Conservation (phyloP, 2,113 vertebrate species). For the Microcebus ravelobensis region DNA sequence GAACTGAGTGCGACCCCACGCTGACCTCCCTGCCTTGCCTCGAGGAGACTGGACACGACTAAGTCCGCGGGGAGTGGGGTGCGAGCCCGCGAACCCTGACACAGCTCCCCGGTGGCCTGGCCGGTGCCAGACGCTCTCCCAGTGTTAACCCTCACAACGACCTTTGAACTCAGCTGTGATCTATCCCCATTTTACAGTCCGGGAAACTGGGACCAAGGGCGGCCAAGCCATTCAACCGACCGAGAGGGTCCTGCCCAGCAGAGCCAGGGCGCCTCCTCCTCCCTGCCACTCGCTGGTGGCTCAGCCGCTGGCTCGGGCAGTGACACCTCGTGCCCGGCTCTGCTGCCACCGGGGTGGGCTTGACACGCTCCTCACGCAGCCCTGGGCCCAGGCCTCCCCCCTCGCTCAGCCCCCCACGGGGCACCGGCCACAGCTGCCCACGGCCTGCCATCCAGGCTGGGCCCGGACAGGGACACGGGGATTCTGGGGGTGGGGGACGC, state of each 20-base stretch:
- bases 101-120: too few species aligned
- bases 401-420: not conserved
- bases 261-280: not conserved
- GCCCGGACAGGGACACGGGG: too few species aligned
- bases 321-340: rapidly evolving
- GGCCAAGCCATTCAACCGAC: not conserved
- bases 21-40: not conserved
- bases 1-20: not conserved
- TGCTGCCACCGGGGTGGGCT: rapidly evolving
- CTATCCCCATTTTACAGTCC: not conserved
- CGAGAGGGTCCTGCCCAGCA: too few species aligned
- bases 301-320: rapidly evolving
- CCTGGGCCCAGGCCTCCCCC: not conserved
- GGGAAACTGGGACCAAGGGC: not conserved
- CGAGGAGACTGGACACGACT: rapidly evolving
- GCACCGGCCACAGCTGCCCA: too few species aligned
- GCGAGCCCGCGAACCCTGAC: rapidly evolving
- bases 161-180: rapidly evolving
- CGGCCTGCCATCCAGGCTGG: too few species aligned
- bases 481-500: too few species aligned
- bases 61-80: rapidly evolving
- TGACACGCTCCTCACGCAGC: rapidly evolving
- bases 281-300: not conserved
- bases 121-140: not conserved
- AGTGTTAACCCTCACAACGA: too few species aligned